Evolutionary conservation across 2,888 invertebrate genomes (phyloP), one percentile per base, ranked within the genome.

Genomic region (Eulithis testata): DNA sequence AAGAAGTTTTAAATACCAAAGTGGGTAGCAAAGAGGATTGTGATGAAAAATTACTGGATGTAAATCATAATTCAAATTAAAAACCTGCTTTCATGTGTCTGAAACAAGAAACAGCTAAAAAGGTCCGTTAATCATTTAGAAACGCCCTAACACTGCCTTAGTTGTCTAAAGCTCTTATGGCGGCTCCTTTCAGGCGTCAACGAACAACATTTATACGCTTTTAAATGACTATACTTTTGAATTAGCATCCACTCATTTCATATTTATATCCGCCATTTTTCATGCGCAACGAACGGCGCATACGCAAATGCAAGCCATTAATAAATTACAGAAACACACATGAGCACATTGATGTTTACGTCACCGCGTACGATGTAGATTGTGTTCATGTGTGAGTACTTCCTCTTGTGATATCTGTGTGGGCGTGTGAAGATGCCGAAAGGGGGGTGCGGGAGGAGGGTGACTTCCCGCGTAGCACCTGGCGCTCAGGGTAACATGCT

Each of bases 381-480:
- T 40, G 65, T 74, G 67, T 66, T 67, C 58, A 69, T 77, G 77
- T 81, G 81, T 72, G 80, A 76, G 78, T 66, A 83, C 85, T 86
- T 86, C 87, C 87, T 90, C 78, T 76, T 73, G 72, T 72, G 73
- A 65, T 76, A 71, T 78, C 68, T 78, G 75, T 80, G 80, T 78
- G 80, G 73, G 78, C 75, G 81, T 80, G 84, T 72, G 83, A 74
- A 81, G 81, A 81, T 76, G 77, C 70, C 75, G 69, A 66, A 68
- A 63, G 72, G 70, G 70, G 68, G 40, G 71, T 58, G 68, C 65
- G 63, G 68, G 44, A 65, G 72, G 77, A 71, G 75, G 73, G 81
- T 78, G 75, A 89, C 91, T 88, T 91, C 92, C 91, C 91, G 92
- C 88, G 83, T 86, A 91, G 90, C 92, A 92, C 92, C 92, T 92